A percentile compares a stretch with the other conserved stretches of the same genome.
phyloP scores from a whole-genome alignment of 2,888 invertebrate genomes.

The Xestoiulus laeticollis region DNA sequence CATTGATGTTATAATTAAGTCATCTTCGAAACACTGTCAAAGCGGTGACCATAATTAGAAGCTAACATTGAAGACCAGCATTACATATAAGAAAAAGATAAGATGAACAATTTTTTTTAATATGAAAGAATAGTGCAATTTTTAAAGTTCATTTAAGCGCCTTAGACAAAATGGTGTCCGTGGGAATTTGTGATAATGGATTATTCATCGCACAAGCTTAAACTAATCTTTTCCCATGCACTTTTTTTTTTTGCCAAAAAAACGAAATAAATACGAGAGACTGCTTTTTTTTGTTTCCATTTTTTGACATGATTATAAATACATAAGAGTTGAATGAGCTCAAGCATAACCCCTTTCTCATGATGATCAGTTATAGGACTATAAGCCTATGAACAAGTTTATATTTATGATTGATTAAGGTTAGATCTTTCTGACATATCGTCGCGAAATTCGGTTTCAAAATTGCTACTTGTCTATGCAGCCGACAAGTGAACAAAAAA shows the following conservation, averaged over 20 bases:
- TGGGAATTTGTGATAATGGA: neutral
- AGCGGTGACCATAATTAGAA: too few species aligned
- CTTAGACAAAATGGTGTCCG: neutral
- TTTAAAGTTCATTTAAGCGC: neutral
- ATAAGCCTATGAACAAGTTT: neutral
- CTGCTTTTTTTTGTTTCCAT: neutral
- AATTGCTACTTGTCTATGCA: neutral
- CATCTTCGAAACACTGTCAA: too few species aligned
- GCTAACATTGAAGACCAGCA: too few species aligned
- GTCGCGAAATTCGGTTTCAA: neutral
- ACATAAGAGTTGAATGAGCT: slow-evolving; percentile 1
- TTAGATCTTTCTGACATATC: slow-evolving; percentile 9
- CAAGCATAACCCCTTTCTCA: slow-evolving; percentile 1
- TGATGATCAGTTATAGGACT: neutral
- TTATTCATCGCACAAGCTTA: neutral
- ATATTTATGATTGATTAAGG: neutral
- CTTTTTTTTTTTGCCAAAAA: neutral
- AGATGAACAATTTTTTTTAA: neutral
- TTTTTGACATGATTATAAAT: slow-evolving; percentile 9
- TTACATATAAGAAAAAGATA: too few species aligned
- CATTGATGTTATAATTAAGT: too few species aligned
- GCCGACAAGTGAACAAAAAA: neutral
- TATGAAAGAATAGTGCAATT: neutral
- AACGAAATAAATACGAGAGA: neutral
- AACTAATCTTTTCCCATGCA: slow-evolving; percentile 9